Conservation (phyloP, 1,140 invertebrate species). For the Aphaenogaster floridana region DNA sequence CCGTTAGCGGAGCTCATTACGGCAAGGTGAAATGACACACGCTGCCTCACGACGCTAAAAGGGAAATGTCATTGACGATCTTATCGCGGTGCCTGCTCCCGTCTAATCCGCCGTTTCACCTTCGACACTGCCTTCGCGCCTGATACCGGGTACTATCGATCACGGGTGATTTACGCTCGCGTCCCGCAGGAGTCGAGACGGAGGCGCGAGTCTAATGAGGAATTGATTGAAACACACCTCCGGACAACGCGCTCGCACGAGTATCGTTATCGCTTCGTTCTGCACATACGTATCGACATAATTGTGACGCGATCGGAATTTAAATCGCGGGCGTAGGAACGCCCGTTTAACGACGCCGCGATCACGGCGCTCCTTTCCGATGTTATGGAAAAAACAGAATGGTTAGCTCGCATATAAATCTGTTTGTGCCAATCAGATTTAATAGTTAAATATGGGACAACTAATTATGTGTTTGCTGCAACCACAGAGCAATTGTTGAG, state of each 20-base stretch:
- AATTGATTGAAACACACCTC: constrained; percentile 38
- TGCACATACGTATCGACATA: neutral
- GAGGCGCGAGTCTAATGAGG: constrained; percentile 1
- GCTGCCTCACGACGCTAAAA: neutral
- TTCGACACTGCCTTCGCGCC: constrained; percentile 60
- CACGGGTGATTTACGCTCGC: constrained; percentile 46
- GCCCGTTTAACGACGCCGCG: neutral
- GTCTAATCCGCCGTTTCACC: constrained; percentile 60
- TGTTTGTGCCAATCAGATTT: too few species aligned
- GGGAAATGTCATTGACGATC: constrained; percentile 72
- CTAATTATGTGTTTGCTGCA: too few species aligned
- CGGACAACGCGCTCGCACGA: neutral
- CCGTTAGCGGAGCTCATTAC: constrained; percentile 43
- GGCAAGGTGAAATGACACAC: constrained; percentile 65
- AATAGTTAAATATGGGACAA: too few species aligned
- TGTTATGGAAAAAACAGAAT: too few species aligned
- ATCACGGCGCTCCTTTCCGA: too few species aligned
- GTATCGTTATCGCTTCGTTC: neutral
- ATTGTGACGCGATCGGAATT: neutral
- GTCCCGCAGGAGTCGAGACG: neutral
- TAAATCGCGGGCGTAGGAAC: neutral
- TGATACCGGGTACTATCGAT: constrained; percentile 20
- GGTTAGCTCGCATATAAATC: too few species aligned
- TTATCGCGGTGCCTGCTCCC: constrained; percentile 53
- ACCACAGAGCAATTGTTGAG: too few species aligned